Evolutionary conservation across 2,113 vertebrate genomes (phyloP).

Genomic region (Casuarius casuarius): DNA sequence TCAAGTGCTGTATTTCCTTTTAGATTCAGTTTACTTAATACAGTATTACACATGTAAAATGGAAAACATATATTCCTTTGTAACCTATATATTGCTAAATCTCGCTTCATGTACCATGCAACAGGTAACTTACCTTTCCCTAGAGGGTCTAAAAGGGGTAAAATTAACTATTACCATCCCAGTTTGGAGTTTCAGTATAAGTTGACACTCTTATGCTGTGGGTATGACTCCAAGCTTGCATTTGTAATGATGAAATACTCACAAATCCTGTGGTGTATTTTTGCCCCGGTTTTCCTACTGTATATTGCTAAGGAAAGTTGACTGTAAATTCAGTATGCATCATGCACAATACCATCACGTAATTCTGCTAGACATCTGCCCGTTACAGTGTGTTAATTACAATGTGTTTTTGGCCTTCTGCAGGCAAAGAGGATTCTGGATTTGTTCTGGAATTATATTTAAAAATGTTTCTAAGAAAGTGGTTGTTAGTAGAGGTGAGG

Average conservation of each 20-base stretch:
- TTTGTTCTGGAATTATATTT: neutral
- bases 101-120: neutral
- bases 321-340: neutral
- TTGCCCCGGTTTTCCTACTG: neutral
- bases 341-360: neutral
- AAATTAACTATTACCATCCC: neutral
- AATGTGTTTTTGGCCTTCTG: neutral
- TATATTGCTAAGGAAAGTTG: neutral
- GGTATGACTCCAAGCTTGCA: neutral
- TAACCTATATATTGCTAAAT: neutral
- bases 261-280: neutral
- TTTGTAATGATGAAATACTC: neutral
- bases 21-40: neutral
- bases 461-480: neutral
- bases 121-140: neutral
- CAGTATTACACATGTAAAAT: neutral
- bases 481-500: neutral
- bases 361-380: neutral
- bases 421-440: neutral
- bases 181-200: neutral
- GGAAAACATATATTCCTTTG: neutral
- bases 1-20: neutral
- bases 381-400: neutral
- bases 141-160: neutral
- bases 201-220: neutral